Evolutionary conservation across 1,140 invertebrate genomes (phyloP).

Genomic region (Gonioctena quinquepunctata): DNA sequence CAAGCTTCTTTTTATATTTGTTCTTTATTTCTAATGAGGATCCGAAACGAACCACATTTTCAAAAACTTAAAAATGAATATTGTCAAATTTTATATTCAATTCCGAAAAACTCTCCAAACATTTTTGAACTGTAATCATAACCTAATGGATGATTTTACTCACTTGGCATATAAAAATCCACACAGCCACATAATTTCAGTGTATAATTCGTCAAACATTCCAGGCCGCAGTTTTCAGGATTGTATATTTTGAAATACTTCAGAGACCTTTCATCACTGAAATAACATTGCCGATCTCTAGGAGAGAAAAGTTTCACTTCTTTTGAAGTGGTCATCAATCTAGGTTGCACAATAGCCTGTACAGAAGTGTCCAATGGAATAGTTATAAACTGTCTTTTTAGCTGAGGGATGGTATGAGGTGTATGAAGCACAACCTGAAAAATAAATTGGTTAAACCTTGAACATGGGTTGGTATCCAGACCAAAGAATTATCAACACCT

Average conservation of each 20-base stretch:
- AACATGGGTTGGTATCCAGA: no score
- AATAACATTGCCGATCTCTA: constrained; percentile 66
- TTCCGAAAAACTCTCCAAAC: neutral
- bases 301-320: constrained; percentile 50
- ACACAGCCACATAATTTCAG: constrained; percentile 64
- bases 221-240: constrained; percentile 72
- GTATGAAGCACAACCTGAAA: constrained; percentile 54
- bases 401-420: constrained; percentile 61
- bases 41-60: no score
- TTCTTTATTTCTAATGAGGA: no score
- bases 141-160: constrained; percentile 26
- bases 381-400: constrained; percentile 59
- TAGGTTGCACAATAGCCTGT: constrained; percentile 58
- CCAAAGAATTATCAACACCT: no score
- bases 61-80: neutral
- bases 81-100: neutral
- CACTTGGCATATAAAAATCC: constrained; percentile 69
- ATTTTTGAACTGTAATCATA: neutral
- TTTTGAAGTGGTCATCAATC: constrained; percentile 61
- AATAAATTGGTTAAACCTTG: no score
- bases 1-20: no score
- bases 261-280: constrained; percentile 63
- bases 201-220: constrained; percentile 76
- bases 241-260: constrained; percentile 72
- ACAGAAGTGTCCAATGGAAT: constrained; percentile 60